Evolutionary conservation across 2,888 invertebrate species (phyloP).

Genomic region (Pogonocherus hispidulus): DNA sequence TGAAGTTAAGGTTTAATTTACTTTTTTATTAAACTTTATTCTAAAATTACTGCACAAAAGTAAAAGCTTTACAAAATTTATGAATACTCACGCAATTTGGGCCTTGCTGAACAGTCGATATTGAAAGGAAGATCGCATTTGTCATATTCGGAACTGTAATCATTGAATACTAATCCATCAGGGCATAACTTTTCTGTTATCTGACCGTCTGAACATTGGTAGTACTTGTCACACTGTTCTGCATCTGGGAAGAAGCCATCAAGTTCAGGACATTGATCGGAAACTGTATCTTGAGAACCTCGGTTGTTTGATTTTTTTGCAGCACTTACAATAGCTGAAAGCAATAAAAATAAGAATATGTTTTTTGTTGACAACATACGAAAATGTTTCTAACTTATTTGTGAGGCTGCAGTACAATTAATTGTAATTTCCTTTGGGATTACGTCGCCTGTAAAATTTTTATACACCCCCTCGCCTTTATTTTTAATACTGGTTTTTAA

Average conservation of each 20-base stretch:
- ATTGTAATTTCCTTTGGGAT: too few species aligned
- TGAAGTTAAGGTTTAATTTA: too few species aligned
- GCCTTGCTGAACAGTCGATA: conserved; percentile 84
- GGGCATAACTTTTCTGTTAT: conserved; percentile 86
- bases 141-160: conserved; percentile 84
- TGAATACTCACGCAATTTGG: conserved; percentile 84
- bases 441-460: too few species aligned
- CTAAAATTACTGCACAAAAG: too few species aligned
- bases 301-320: conserved; percentile 19
- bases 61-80: too few species aligned
- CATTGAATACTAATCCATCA: conserved; percentile 92
- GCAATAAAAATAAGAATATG: too few species aligned
- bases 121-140: conserved; percentile 91
- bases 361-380: too few species aligned
- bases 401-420: too few species aligned
- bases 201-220: conserved; percentile 83
- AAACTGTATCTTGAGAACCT: conserved; percentile 71
- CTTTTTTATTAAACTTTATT: too few species aligned
- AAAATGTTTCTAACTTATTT: too few species aligned
- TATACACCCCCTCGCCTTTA: too few species aligned
- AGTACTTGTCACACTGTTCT: conserved; percentile 91
- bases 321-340: conserved; percentile 3
- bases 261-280: conserved; percentile 83
- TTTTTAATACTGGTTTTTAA: too few species aligned
- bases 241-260: conserved; percentile 89